Base-by-base conservation (phyloP, 35 echinoderm and acorn worm genomes). In the Lytechinus variegatus region DNA sequence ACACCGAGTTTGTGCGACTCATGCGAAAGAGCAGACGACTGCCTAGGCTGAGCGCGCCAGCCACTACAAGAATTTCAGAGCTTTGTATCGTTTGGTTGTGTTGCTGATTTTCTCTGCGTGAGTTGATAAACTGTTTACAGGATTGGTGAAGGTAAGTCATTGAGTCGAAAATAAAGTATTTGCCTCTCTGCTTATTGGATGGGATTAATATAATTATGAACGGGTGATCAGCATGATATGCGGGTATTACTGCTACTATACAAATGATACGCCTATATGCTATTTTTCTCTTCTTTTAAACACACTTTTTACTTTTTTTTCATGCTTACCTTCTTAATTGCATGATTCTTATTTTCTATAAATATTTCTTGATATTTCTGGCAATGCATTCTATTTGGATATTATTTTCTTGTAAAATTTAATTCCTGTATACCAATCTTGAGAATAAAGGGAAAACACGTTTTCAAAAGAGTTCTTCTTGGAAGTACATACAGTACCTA, bases 31-130 rank as follows among this genome's bases (percentile, higher is more conserved):
- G 53, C 92, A 93, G 92, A 55, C 92, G 92, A 57, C 29, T 54
- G 92, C 55, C 53, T 93, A 93, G 92, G 92, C 92, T 93, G 92
- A 54, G 92, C 53, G 55, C 52, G 52, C 92, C 92, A 93, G 92
- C 92, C 53, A 93, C 52, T 93, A 54, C 54, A 57, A 93, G 52
- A 93, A 53, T 93, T 93, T 93, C 11, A n/a, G 52, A 53, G 92
- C 52, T 21, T 54, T 54, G n/a, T 33, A 53, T 27, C 53, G 54
- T 54, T 16, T 54, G 92, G 28, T 57, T 93, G 54, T 93, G 92
- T 57, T 27, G 52, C 53, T 54, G 28, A 19, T 55, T 27, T 93
- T 93, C 53, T 54, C 54, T 33, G 92, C 92, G 52, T 93, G 55
- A 93, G 28, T 27, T 14, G 27, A 27, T 33, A 28, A 27, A 16